Conservation (phyloP, 2,888 invertebrate genomes). For the Holacanthella duospinosa region DNA sequence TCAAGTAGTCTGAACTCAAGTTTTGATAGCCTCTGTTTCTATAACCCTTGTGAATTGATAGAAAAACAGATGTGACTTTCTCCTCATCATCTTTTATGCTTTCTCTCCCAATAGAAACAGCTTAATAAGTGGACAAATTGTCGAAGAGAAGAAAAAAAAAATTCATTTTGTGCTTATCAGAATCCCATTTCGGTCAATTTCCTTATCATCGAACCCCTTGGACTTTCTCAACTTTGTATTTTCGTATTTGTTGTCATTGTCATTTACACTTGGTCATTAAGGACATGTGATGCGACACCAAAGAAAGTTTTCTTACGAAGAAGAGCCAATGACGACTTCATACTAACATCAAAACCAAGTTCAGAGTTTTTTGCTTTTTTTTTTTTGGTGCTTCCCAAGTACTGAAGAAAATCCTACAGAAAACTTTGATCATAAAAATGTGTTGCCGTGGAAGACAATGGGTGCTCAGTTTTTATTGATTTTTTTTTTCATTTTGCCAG, state of each 20-base stretch:
- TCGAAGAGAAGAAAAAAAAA: too few relatives aligned
- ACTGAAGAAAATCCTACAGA: background rate
- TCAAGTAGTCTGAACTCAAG: too few relatives aligned
- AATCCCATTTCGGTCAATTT: background rate
- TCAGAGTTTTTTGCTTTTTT: slow-evolving; percentile 16
- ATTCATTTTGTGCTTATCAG: slow-evolving; percentile 3
- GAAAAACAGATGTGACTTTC: too few relatives aligned
- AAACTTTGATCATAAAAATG: slow-evolving; percentile 35
- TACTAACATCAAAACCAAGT: slow-evolving; percentile 31
- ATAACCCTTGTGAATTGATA: too few relatives aligned
- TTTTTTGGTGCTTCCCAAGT: too few relatives aligned
- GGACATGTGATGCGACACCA: slow-evolving; percentile 31
- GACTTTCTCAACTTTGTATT: background rate
- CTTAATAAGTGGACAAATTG: background rate
- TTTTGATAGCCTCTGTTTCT: too few relatives aligned
- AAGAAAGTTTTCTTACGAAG: slow-evolving; percentile 17
- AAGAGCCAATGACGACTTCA: slow-evolving; percentile 31
- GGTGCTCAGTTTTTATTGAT: slow-evolving; percentile 14
- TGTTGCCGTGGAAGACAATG: slow-evolving; percentile 19
- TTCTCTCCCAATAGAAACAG: background rate
- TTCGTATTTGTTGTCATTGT: slow-evolving; percentile 29
- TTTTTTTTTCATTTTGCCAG: background rate
- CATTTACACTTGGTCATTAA: slow-evolving; percentile 36
- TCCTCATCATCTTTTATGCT: slow-evolving; percentile 5
- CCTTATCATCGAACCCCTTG: background rate